Percentiles rank a stretch among this genome's conserved stretches.
phyloP scores from a whole-genome alignment of 2,113 vertebrate genomes.

The Caranx melampygus region DNA sequence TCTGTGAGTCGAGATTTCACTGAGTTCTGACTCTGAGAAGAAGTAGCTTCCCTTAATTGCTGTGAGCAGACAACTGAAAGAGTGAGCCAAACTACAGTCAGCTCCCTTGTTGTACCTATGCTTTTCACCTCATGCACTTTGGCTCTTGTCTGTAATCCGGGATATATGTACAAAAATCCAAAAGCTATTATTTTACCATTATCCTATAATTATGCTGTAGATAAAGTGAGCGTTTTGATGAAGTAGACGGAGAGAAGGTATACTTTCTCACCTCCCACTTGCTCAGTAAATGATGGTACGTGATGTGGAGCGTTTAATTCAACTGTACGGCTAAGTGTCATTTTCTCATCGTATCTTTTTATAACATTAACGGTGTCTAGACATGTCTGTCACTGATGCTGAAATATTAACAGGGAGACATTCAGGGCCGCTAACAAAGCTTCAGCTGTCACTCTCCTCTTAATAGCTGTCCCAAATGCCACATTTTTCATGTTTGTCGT shows the following conservation, averaged over 20 bases:
- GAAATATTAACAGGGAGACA: slow-evolving; percentile 34
- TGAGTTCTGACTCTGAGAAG: neutral
- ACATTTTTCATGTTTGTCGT: slow-evolving; percentile 27
- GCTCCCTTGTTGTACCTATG: neutral
- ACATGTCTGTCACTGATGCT: slow-evolving; percentile 21
- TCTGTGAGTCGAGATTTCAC: neutral
- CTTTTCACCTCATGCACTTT: neutral
- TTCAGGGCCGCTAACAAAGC: slow-evolving; percentile 45
- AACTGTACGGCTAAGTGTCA: neutral
- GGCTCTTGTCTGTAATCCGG: no score
- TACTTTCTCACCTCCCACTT: slow-evolving; percentile 23
- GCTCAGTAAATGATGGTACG: neutral
- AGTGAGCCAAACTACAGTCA: neutral
- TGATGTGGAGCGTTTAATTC: slow-evolving; percentile 4
- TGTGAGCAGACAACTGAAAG: no score
- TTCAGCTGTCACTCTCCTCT: slow-evolving; percentile 44
- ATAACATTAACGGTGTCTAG: slow-evolving; percentile 43
- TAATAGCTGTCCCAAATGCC: slow-evolving; percentile 65
- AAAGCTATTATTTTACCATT: neutral
- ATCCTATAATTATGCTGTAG: neutral
- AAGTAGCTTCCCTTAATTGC: neutral
- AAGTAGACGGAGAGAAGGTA: neutral
- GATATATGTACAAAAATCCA: neutral
- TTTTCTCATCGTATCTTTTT: slow-evolving; percentile 1
- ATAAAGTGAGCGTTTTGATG: neutral